Percentiles rank a stretch among this genome's conserved stretches.
phyloP scores from a whole-genome alignment of 2,888 invertebrate species.

The Patella pellucida region DNA sequence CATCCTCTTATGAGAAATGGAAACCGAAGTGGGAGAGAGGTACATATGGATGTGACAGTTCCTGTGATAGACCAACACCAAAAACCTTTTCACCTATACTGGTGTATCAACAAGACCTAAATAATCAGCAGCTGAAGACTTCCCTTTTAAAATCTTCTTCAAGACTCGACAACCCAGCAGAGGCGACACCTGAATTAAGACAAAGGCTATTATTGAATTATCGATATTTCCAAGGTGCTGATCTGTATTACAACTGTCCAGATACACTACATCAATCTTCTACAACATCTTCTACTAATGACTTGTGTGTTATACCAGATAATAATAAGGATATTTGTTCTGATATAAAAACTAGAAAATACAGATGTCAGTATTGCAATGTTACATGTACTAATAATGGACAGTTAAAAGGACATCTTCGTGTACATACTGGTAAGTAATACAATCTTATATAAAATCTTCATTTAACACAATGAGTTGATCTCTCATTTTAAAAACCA shows the following conservation, averaged over 20 bases:
- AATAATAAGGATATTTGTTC: not conserved
- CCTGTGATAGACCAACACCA: conserved; percentile 6
- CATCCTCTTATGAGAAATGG: not conserved
- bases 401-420: conserved; percentile 35
- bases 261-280: too few species aligned
- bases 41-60: not conserved
- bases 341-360: conserved; percentile 23
- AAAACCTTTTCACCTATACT: conserved; percentile 31
- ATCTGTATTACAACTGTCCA: not conserved
- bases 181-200: not conserved
- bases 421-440: conserved; percentile 36
- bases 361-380: conserved; percentile 33
- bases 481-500: too few species aligned
- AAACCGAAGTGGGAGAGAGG: not conserved
- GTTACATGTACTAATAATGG: conserved; percentile 39
- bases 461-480: too few species aligned
- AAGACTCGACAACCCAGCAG: not conserved
- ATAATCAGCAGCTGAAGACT: not conserved
- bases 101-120: conserved; percentile 23
- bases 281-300: not conserved
- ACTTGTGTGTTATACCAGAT: not conserved
- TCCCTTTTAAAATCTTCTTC: not conserved
- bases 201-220: not conserved
- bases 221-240: not conserved
- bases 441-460: not conserved